These are phyloP conservation scores for Charadrius vociferus DNA, from an alignment of 2,113 vertebrate genomes.

Conservation along the genomic window DNA sequence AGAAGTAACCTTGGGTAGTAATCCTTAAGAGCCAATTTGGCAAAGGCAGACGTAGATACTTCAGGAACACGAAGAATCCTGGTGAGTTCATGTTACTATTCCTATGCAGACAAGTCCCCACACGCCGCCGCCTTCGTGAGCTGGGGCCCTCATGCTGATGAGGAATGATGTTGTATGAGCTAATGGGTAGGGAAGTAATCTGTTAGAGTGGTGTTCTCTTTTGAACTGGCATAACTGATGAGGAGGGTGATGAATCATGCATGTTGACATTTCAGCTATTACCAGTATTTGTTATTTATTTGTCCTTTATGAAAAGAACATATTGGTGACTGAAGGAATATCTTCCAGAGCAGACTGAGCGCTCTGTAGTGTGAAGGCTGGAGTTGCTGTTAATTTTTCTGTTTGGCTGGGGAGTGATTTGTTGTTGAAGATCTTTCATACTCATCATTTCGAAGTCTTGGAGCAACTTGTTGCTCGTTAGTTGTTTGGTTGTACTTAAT, in stretches of 20 bases:
- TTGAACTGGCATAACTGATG: background rate
- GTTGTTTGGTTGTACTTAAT: background rate
- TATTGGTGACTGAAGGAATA: background rate
- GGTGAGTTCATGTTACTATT: background rate
- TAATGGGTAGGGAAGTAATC: background rate
- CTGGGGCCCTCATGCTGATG: background rate
- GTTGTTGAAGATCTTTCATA: background rate
- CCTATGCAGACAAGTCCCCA: background rate
- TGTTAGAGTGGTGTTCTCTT: background rate
- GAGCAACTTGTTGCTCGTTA: background rate
- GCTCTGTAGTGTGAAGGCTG: background rate
- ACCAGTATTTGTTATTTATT: conserved; percentile 20
- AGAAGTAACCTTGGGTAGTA: background rate
- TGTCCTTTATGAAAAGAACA: background rate
- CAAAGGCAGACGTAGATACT: background rate
- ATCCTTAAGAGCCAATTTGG: background rate
- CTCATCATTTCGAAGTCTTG: fast-evolving
- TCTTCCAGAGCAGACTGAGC: background rate
- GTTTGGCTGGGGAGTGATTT: background rate
- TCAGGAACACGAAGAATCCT: background rate
- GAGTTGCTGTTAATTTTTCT: background rate
- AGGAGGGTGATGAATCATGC: conserved; percentile 6
- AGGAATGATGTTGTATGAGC: background rate
- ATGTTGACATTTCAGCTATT: conserved; percentile 19
- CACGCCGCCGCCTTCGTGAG: fast-evolving